phyloP scores from a whole-genome alignment of 2,113 vertebrate genomes.

The Rhabdornis inornatus region DNA sequence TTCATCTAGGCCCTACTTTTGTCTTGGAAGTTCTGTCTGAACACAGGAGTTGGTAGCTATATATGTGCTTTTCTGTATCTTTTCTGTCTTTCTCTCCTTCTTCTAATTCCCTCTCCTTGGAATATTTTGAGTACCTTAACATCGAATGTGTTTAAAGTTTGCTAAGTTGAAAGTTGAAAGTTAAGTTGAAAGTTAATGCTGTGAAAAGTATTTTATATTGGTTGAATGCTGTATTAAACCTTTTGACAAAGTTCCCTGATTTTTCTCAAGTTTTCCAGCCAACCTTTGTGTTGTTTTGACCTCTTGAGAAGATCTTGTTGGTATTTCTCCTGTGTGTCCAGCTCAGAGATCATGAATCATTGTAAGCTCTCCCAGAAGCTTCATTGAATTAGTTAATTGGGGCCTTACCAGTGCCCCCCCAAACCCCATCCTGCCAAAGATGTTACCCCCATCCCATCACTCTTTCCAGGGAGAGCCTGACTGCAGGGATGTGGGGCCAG shows the following conservation, averaged over 20 bases:
- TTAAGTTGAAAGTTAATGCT: not conserved
- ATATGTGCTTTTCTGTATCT: not conserved
- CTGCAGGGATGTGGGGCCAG: no score
- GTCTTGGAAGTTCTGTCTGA: not conserved
- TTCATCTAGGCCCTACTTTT: not conserved
- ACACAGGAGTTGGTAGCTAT: not conserved
- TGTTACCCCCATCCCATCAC: accelerated
- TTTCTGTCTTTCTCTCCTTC: not conserved
- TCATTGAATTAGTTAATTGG: accelerated
- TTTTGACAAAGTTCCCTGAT: not conserved
- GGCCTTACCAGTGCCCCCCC: not conserved
- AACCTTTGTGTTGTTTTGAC: not conserved
- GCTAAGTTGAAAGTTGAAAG: not conserved
- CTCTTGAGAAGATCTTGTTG: no score
- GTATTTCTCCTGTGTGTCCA: not conserved
- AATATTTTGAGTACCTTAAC: not conserved
- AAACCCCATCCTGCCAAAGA: not conserved
- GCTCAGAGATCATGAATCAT: not conserved
- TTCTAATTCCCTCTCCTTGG: not conserved
- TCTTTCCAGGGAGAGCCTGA: accelerated
- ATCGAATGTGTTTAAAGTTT: accelerated
- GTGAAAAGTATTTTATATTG: not conserved
- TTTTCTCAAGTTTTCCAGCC: not conserved
- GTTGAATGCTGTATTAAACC: not conserved
- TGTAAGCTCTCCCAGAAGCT: not conserved